Base-by-base conservation (phyloP, 2,888 invertebrate species). In the Lycia hirtaria region DNA sequence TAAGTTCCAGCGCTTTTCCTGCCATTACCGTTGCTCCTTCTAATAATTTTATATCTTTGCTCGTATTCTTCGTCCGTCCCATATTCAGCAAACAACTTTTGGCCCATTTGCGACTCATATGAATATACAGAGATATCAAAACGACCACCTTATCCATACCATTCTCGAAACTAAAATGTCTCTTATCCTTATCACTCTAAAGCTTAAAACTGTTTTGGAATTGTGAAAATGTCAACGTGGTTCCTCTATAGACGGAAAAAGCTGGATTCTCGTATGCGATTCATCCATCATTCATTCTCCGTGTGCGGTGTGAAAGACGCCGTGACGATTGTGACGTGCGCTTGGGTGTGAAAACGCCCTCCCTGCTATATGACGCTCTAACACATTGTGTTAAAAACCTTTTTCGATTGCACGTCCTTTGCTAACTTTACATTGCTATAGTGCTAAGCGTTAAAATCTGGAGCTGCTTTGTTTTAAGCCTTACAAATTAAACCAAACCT, bases 251-350 rank as follows among this genome's bases (percentile, higher is more conserved):
- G 74, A 75, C 74, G 80, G 83, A 81, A 87, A 87, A 86, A 83
- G 81, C 83, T 81, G 81, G 80, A 82, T 84, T 77, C 82, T 77
- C 80, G 65, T 66, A 72, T 69, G 70, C 80, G 80, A 85, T 88
- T 86, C 88, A 89, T 88, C 85, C 87, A 89, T 89, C 89, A 87
- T 87, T 88, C 85, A 87, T 83, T 81, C 81, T 80, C 71, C 81
- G 74, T 80, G 48, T 48, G 48, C 57, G 57, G 78, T 82, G 80
- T 90, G 87, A 88, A 88, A 88, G 88, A 87, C 80, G 83, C 74
- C 84, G 76, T 85, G 83, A 85, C 80, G 83, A 86, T 87, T 88
- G 82, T 88, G 81, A 83, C 81, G 77, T 78, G 71, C 75, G 76
- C 73, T 79, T 75, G 77, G 64, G 74, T 78, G 74, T 58, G 48